phyloP scores from a whole-genome alignment of 2,888 invertebrate species.

The Cantharis rufa region DNA sequence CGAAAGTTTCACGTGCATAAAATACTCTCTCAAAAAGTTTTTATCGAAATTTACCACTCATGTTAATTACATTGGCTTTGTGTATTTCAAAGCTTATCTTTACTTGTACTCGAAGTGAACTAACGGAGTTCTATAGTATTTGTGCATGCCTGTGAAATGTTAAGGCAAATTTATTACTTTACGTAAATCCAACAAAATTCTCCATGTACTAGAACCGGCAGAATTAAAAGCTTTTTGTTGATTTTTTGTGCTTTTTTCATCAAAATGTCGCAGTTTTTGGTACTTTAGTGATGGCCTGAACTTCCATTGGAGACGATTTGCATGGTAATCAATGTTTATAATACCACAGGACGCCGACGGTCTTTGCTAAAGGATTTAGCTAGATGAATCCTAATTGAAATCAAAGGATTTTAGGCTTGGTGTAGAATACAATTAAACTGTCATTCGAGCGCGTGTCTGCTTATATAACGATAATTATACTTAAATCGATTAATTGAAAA shows the following conservation, averaged over 20 bases:
- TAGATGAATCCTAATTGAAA: slow-evolving; percentile 24
- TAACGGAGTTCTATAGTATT: slow-evolving; percentile 4
- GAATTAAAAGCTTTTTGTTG: slow-evolving; percentile 19
- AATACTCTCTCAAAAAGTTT: background rate
- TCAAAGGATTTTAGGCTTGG: slow-evolving; percentile 22
- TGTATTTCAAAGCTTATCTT: slow-evolving; percentile 8
- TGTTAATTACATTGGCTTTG: slow-evolving; percentile 8
- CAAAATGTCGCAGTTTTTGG: slow-evolving; percentile 6
- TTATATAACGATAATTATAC: slow-evolving; percentile 1
- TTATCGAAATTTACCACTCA: slow-evolving; percentile 8
- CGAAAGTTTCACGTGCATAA: background rate
- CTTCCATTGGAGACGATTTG: slow-evolving; percentile 20
- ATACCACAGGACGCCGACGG: slow-evolving; percentile 16
- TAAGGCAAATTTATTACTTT: slow-evolving; percentile 18
- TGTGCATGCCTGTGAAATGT: slow-evolving; percentile 12
- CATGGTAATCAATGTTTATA: slow-evolving; percentile 25
- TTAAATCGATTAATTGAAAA: background rate
- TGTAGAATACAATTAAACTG: slow-evolving; percentile 15
- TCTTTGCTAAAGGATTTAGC: slow-evolving; percentile 23
- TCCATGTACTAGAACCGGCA: slow-evolving; percentile 3
- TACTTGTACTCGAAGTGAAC: slow-evolving; percentile 4
- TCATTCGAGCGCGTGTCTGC: slow-evolving; percentile 3
- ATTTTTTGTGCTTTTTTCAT: slow-evolving; percentile 15
- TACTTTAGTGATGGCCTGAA: slow-evolving; percentile 5
- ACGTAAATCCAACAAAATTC: slow-evolving; percentile 13